Base-by-base conservation (phyloP, 2,113 vertebrate genomes). In the Diadophis punctatus region DNA sequence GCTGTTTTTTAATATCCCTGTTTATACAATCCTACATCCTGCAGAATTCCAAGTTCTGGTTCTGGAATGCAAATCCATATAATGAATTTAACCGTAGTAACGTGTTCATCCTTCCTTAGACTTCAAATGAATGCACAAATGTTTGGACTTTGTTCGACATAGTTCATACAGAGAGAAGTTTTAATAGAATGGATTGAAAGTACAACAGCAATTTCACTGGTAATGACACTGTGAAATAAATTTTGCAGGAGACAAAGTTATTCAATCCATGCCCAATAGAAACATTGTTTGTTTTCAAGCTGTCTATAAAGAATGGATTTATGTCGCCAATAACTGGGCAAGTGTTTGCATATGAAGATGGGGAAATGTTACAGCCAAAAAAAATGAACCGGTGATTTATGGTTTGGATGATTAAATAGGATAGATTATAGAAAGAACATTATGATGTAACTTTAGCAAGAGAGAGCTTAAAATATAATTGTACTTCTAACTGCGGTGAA, bases 291-390 rank as follows among this genome's bases (percentile, higher is more conserved):
- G 30, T 91, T 95, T 96, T 84, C 8, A 74, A 49, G 34, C 20
- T 48, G 4, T 88, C 3, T 63, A 91, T 92, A 91, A 92, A 94
- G 92, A 94, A 93, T 2, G 10, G 74, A 94, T 88, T 92, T 91
- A 89, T 95, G 55, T 93, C 95, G 93, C 94, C 49, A 93, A 56
- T 95, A 96, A 93, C 18, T 6, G 46, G 80, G 51, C 46, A 4
- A 93, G 88, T 90, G 92, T 90, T 95, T 94, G 90, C 27, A 92
- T 60, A 60, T 8, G 92, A 88, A 20, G 10, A 55, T 16, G 8
- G 55, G 12, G 30, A 39, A 2, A 94, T 90, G 34, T 87, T 93
- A 46, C 8, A 88, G 89, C 63, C 63, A 34, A 68, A 46, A 46
- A 60, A 58, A 68, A 68, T 68, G 30, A 68, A 68, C 63, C 6